Percentiles rank a stretch among this genome's conserved stretches.
These are phyloP conservation scores for Tryphoninae sp. DNA, from an alignment of 2,888 invertebrate species.

Conservation along the genomic window DNA sequence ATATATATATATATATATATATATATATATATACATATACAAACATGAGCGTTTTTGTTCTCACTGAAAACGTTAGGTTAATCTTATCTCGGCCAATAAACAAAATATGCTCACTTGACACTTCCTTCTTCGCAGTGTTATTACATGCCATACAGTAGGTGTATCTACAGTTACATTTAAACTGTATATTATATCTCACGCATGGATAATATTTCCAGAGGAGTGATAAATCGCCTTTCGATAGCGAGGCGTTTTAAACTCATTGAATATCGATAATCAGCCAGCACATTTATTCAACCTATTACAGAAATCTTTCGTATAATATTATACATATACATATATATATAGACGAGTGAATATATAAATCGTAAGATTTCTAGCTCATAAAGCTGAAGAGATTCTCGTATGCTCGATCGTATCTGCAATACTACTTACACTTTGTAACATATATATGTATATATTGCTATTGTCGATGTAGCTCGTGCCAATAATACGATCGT, in stretches of 20 bases:
- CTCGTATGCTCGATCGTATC: slow-evolving; percentile 41
- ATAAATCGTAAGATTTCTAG: slow-evolving; percentile 39
- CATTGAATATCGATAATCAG: slow-evolving; percentile 49
- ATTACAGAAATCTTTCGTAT: slow-evolving; percentile 19
- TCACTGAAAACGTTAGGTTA: slow-evolving; percentile 64
- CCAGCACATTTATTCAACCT: slow-evolving; percentile 22
- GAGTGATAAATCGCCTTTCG: slow-evolving; percentile 49
- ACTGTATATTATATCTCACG: slow-evolving; percentile 30
- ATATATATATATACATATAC: slow-evolving; percentile 1
- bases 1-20: slow-evolving; percentile 4
- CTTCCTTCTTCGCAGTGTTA: slow-evolving; percentile 43
- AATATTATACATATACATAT: background rate
- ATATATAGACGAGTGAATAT: slow-evolving; percentile 4
- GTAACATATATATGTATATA: slow-evolving; percentile 4
- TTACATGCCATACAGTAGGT: slow-evolving; percentile 20
- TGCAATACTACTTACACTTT: background rate
- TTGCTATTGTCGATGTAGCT: slow-evolving; percentile 23
- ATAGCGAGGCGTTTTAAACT: slow-evolving; percentile 45
- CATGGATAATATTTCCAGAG: slow-evolving; percentile 39
- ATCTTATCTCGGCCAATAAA: slow-evolving; percentile 67
- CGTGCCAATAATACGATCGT: slow-evolving; percentile 57
- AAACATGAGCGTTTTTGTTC: slow-evolving; percentile 10
- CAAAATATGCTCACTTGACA: slow-evolving; percentile 57
- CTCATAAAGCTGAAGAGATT: slow-evolving; percentile 10
- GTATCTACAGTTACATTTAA: background rate